Conservation (phyloP, 2,113 vertebrate genomes). For the Ibidorhyncha struthersii region DNA sequence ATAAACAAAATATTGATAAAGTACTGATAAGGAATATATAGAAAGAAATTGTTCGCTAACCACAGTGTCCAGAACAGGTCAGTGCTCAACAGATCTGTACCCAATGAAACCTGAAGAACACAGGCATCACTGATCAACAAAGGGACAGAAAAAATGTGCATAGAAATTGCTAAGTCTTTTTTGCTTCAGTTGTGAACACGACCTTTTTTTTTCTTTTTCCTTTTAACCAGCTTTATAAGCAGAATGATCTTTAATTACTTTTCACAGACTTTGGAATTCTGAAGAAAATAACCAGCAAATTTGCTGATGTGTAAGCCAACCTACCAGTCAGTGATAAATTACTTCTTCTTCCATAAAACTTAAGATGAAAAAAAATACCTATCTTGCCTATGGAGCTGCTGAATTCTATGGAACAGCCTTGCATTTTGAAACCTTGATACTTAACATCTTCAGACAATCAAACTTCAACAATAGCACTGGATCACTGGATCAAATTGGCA, state of each 20-base stretch:
- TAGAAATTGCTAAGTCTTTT: not conserved
- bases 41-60: not conserved
- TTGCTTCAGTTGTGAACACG: not conserved
- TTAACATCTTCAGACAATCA: not conserved
- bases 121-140: not conserved
- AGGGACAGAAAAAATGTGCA: not conserved
- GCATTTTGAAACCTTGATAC: not conserved
- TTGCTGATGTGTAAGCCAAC: not conserved
- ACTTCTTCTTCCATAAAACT: not conserved
- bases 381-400: not conserved
- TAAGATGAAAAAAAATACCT: not conserved
- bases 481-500: not conserved
- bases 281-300: not conserved
- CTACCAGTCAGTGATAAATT: not conserved
- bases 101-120: not conserved
- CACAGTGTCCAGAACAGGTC: not conserved
- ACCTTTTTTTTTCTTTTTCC: rapidly evolving
- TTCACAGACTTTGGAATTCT: not conserved
- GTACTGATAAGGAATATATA: not conserved
- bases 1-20: not conserved
- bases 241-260: not conserved
- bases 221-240: not conserved
- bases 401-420: not conserved
- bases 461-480: not conserved
- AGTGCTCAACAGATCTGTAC: not conserved